Evolutionary conservation across 2,113 vertebrate genomes (phyloP).

Genomic region (Dolichotis patagonum): DNA sequence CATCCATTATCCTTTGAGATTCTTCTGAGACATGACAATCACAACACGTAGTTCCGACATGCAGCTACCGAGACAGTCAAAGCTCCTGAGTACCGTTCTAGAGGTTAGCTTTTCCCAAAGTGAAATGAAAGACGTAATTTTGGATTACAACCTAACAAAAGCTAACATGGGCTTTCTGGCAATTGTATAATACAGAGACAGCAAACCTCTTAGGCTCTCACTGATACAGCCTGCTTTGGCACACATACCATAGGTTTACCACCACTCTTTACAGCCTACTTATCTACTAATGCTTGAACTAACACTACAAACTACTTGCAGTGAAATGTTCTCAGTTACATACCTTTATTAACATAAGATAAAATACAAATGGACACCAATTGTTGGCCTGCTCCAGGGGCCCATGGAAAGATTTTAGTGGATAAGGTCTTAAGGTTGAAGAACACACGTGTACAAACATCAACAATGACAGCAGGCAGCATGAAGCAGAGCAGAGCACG

Average conservation of each 20-base stretch:
- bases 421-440: neutral
- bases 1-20: neutral
- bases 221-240: neutral
- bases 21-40: neutral
- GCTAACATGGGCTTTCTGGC: neutral
- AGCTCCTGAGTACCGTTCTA: neutral
- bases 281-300: constrained; percentile 46
- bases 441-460: neutral
- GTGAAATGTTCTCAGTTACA: neutral
- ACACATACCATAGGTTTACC: neutral
- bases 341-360: constrained; percentile 63
- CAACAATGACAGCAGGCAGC: neutral
- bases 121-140: neutral
- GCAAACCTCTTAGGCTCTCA: neutral
- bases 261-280: neutral
- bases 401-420: too few relatives aligned
- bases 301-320: neutral
- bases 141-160: neutral
- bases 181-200: neutral
- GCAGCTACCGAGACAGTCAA: neutral
- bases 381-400: neutral
- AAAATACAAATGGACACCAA: constrained; percentile 31
- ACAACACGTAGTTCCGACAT: neutral
- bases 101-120: neutral
- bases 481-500: neutral